Evolutionary conservation across 2,113 vertebrate genomes (phyloP), one percentile per base, ranked within the genome.

Genomic region (Rhadina sibilatrix): DNA sequence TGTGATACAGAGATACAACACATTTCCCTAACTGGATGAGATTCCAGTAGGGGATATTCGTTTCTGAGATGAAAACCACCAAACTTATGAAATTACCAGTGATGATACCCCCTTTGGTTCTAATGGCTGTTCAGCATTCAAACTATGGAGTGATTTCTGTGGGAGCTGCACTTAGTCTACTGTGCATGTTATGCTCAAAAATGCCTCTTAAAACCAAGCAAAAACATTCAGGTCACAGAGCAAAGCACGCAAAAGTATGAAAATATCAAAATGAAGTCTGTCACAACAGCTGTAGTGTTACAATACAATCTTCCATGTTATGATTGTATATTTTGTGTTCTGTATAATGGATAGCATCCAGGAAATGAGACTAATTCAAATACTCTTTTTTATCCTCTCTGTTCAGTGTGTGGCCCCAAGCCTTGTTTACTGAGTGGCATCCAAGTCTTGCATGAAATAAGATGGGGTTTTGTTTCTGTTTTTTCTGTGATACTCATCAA

Each of bases 391-490:
- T 63, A 91, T 94, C 75, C 90, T 88, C 87, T 89, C 75, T 88
- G 59, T 96, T 97, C 83, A 95, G 60, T 95, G 93, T 96, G 94
- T 94, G 95, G 95, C 96, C 95, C 64, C 64, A 93, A 96, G 94
- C 83, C 86, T 93, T 96, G 92, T 97, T 97, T 97, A 96, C 92
- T 83, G 94, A 95, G 83, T 90, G 83, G 52, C 83, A 97, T 95
- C 92, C 95, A 96, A 96, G 64, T 78, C 79, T 90, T 90, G 60
- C 93, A 96, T 74, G 71, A 92, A 96, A 90, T 95, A 96, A 89
- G 93, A 96, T 75, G 75, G 0, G 28, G 71, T 95, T 96, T 93
- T 96, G 92, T 96, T 96, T 93, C 90, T 93, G 88, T 52, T 60
- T 96, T 96, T 97, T 95, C 83, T 92, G 76, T 68, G 72, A 83